A percentile compares a stretch with the other conserved stretches of the same genome.
Conservation (phyloP, 2,113 vertebrate species). For the Crotalus horridus region DNA sequence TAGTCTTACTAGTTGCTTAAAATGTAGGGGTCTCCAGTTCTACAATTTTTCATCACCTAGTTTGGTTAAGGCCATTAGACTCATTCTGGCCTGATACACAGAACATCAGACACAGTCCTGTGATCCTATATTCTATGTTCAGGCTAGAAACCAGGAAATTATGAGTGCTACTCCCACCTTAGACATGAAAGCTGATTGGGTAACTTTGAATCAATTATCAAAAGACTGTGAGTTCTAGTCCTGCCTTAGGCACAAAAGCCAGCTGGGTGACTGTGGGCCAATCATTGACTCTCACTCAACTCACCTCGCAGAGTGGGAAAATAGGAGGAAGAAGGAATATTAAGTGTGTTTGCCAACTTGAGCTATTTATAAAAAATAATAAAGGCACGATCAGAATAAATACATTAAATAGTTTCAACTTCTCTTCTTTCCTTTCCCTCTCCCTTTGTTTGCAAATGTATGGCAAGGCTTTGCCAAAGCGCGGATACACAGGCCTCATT, state of each 20-base stretch:
- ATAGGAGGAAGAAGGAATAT: background rate
- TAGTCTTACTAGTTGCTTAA: background rate
- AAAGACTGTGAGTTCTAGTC: background rate
- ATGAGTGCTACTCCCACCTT: background rate
- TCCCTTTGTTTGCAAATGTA: background rate
- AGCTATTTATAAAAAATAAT: background rate
- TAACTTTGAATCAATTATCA: background rate
- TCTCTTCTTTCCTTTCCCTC: background rate
- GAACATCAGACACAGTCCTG: background rate
- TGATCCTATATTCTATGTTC: background rate
- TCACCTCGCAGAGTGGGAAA: background rate
- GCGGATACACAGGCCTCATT: background rate
- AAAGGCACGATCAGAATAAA: background rate
- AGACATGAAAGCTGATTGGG: background rate
- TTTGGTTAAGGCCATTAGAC: background rate
- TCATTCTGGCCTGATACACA: background rate
- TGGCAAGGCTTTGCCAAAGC: background rate
- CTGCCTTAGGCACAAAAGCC: background rate
- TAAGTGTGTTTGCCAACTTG: background rate
- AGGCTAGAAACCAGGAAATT: background rate
- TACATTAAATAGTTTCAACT: background rate
- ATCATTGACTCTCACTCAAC: background rate
- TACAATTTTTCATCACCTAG: background rate
- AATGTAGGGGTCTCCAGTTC: background rate
- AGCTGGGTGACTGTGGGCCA: background rate